Evolutionary conservation across 2,888 invertebrate species (phyloP), one percentile per base, ranked within the genome.

Genomic region (Bombylius major): DNA sequence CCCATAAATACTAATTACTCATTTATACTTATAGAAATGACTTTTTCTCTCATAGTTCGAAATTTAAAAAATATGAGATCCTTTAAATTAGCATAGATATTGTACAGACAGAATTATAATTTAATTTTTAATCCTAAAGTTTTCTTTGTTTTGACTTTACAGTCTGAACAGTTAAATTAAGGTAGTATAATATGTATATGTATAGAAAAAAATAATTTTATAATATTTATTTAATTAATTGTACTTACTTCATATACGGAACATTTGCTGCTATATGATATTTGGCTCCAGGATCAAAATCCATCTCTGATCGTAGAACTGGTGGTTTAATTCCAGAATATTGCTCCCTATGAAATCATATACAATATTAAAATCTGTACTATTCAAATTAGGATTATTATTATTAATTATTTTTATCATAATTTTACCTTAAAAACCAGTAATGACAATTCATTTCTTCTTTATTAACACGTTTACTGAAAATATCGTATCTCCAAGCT

Each of bases 271-370:
- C 89, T 48, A 95, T 82, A 73, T 95, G 94, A 71, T 91, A 95
- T 71, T 95, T 95, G 48, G 93, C 84, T 5, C 93, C 95, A 52
- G 93, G 84, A 70, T 95, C 95, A 68, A 95, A 95, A 75, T 95
- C 91, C 60, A 83, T 79, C 72, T 93, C 92, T 0, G 89, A 89
- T 48, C 94, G 79, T 1, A 88, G 74, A 0, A 90, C 85, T 1
- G 92, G 91, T 0, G 92, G 92, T 64, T 90, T 89, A 57, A 90
- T 82, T 6, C 92, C 92, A 60, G 89, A 85, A 64, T 87, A 89
- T 68, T 84, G 81, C 70, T 90, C 90, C 68, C 90, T 88, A 70
- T 23, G 23, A 23, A 23, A 23, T 23, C 23, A 23, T 23, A 23
- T 23, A 1, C 59, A 58, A 45, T 14, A 11, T 34, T 51, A 53